These are phyloP conservation scores for Suillia variegata DNA, from an alignment of 2,888 invertebrate genomes.

Conservation along the genomic window DNA sequence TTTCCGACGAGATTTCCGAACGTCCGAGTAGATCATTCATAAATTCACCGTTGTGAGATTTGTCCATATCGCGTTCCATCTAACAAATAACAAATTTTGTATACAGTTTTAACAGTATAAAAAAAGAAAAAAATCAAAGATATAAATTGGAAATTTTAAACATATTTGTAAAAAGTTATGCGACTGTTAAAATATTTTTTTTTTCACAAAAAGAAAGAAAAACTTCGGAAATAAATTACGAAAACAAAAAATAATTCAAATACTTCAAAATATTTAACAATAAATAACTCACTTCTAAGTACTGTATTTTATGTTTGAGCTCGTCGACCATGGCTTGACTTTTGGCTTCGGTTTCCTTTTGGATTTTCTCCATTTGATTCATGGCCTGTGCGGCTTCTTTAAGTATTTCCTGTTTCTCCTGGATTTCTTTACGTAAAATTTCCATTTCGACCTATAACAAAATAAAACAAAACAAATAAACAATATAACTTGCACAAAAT, in stretches of 20 bases:
- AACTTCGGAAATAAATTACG: too few relatives aligned
- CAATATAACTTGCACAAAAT: background rate
- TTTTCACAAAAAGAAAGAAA: too few relatives aligned
- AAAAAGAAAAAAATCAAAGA: background rate
- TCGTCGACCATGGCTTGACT: conserved; percentile 54
- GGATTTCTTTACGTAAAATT: conserved; percentile 75
- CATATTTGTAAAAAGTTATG: too few relatives aligned
- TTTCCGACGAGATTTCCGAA: conserved; percentile 38
- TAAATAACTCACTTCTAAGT: conserved; percentile 44
- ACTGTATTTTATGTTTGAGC: conserved; percentile 55
- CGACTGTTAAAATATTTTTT: too few relatives aligned
- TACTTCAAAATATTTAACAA: too few relatives aligned
- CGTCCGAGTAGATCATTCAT: conserved; percentile 43
- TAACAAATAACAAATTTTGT: too few relatives aligned
- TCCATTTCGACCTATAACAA: conserved; percentile 74
- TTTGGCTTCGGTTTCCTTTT: conserved; percentile 62
- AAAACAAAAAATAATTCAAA: too few relatives aligned
- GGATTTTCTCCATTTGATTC: conserved; percentile 72
- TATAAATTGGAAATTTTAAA: too few relatives aligned
- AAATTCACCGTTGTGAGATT: conserved; percentile 33
- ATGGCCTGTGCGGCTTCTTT: conserved; percentile 85
- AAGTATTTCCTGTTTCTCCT: conserved; percentile 82
- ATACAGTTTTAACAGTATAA: background rate
- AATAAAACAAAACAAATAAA: background rate
- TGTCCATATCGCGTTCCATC: conserved; percentile 40